phyloP scores from a whole-genome alignment of 2,113 vertebrate species.

The Formicarius rufipectus region DNA sequence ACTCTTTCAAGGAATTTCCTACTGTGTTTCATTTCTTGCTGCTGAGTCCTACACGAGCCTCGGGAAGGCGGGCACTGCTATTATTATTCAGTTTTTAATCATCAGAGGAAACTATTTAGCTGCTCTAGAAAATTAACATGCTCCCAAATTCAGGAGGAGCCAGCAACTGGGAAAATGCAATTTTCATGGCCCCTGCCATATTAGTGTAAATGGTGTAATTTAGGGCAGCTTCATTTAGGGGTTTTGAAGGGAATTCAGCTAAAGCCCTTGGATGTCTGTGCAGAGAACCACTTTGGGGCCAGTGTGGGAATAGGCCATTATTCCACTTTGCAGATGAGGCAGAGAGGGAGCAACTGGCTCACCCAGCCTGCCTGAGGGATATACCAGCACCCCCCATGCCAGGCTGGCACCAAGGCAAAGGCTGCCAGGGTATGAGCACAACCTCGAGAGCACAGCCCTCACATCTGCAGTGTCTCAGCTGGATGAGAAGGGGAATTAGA shows the following conservation, averaged over 20 bases:
- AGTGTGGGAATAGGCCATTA: neutral
- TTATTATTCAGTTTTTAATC: slow-evolving; percentile 55
- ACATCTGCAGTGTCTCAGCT: neutral
- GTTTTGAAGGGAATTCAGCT: neutral
- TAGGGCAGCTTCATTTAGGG: neutral
- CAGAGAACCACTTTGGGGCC: neutral
- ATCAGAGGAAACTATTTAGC: slow-evolving; percentile 49
- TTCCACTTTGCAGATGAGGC: neutral
- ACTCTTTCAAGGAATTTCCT: slow-evolving; percentile 66
- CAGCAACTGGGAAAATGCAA: slow-evolving; percentile 48
- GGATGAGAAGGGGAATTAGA: neutral
- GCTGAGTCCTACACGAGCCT: slow-evolving; percentile 39
- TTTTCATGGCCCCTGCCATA: neutral
- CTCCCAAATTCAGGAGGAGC: slow-evolving; percentile 47
- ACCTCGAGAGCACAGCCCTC: neutral
- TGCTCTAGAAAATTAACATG: slow-evolving; percentile 46
- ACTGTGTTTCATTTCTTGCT: slow-evolving; percentile 64
- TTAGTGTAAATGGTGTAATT: slow-evolving; percentile 18
- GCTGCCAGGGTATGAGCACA: neutral
- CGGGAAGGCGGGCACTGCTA: slow-evolving; percentile 12
- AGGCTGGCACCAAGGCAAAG: neutral
- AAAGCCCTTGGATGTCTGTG: neutral
- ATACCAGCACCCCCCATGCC: neutral
- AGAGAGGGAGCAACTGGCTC: neutral
- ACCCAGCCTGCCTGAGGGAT: neutral